Base-by-base conservation (phyloP, 2,797 vertebrate genomes). In the Xiphorhynchus erythropygius region DNA sequence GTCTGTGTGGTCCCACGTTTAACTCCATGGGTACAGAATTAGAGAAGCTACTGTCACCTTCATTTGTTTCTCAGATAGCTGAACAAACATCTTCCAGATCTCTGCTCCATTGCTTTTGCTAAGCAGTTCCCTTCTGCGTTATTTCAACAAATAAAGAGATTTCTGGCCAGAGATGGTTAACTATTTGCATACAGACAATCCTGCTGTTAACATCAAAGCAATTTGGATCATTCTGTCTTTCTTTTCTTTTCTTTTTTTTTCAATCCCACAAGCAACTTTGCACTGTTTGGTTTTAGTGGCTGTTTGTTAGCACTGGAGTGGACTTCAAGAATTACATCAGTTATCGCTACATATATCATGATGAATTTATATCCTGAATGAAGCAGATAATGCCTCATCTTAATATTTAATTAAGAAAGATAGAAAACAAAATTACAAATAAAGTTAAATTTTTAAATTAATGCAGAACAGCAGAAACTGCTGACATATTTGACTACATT, bases 1-100 rank as follows among this genome's bases (percentile, higher is more conserved):
- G 42, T 65, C 86, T 97, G 92, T 96, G 97, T 97, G 97, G 96
- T 96, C 96, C 59, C 76, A 89, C 44, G 32, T 76, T 95, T 85
- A 89, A 94, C 84, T 77, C 67, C 32, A 11, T 35, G 49, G 47
- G n/a, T 77, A 55, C 17, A 53, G 59, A 75, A 75, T 15, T 37
- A 65, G 73, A 53, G 46, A 91, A 94, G 88, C 56, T 15, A 22
- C 27, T n/a, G 13, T 83, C 22, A 53, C 63, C 9, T 81, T 93
- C 55, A 70, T 52, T 50, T 93, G 63, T 84, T 87, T 93, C 85
- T 92, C 42, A 32, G 56, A 32, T 53, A 83, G 55, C 44, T 76
- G 33, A 90, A 63, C 28, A 76, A 75, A 35, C 13, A 83, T 13
- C 62, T 94, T 93, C 74, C 39, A 74, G 18, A 55, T 70, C 59